Evolutionary conservation across 37 sponge, comb jelly and placozoan species (phyloP), one percentile per base, ranked within the genome.

Genomic region (Beroe forskalii): DNA sequence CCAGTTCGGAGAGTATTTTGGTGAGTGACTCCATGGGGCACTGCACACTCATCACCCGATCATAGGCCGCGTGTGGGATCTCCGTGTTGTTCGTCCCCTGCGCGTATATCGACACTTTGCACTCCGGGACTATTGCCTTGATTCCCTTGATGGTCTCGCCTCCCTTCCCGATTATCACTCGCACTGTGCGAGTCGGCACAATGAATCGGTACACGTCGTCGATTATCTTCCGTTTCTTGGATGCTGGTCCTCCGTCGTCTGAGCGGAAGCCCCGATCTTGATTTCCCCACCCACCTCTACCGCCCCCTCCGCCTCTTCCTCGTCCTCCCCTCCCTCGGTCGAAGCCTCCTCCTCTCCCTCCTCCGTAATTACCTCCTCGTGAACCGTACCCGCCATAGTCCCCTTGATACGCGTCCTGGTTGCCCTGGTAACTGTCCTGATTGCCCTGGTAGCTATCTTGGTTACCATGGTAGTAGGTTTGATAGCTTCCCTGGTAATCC

Each of bases 131-230:
- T 1, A 80, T 41, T 1, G 55, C 37, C 27, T 80, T 80, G 24
- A 80, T 44, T 1, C 44, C 35, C 55, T 80, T 80, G 25, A 80
- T 80, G 0, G 44, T 80, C 27, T 80, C 55, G 3, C 86, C 86
- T 4, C 86, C 86, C 86, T 80, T 80, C 19, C 86, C 86, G 42
- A 80, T 80, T 12, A 80, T 80, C n/a, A 80, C 86, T 38, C 55
- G 44, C 22, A 80, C 86, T 20, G 55, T 44, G 14, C 55, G 20
- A 38, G 86, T 44, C 4, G 86, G 86, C 1, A 80, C 86, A 12
- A 41, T 12, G 27, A 80, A 80, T 27, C 86, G 37, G 55, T 80
- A 80, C 19, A 80, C 86, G 42, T 80, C 55, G 30, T 80, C 86
- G 22, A 44, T 80, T 33, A 80, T 80, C 86, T 37, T 41, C 55